These are phyloP conservation scores for Xiphorhynchus elegans DNA, from an alignment of 2,113 vertebrate genomes.

Conservation along the genomic window DNA sequence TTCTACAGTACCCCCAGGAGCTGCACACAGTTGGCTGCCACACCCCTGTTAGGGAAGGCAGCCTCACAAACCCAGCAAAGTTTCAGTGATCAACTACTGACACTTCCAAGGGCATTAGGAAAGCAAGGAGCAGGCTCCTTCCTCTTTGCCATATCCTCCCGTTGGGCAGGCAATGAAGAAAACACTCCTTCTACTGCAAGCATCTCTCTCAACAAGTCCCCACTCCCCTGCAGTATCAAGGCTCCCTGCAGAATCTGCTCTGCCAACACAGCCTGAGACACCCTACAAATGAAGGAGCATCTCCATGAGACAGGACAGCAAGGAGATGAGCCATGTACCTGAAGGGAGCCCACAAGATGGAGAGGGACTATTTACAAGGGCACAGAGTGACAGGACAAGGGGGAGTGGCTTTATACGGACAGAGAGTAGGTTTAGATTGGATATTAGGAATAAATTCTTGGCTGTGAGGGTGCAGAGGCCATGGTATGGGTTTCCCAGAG, in stretches of 20 bases:
- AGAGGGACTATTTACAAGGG: background rate
- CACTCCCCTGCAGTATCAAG: rapidly evolving
- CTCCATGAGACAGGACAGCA: background rate
- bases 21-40: rapidly evolving
- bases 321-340: background rate
- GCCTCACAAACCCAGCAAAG: background rate
- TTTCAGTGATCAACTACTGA: background rate
- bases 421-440: background rate
- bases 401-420: background rate
- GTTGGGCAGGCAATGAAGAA: background rate
- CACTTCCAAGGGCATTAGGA: no score
- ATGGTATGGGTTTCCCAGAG: background rate
- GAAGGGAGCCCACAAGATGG: background rate
- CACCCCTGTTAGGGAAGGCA: background rate
- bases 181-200: background rate
- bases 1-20: background rate
- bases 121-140: background rate
- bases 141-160: background rate
- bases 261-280: background rate
- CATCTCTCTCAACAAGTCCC: background rate
- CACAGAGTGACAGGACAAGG: background rate
- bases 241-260: background rate
- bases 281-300: background rate
- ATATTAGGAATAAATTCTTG: background rate
- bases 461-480: rapidly evolving